phyloP scores from a whole-genome alignment of 2,113 vertebrate species.

The Anhinga anhinga region DNA sequence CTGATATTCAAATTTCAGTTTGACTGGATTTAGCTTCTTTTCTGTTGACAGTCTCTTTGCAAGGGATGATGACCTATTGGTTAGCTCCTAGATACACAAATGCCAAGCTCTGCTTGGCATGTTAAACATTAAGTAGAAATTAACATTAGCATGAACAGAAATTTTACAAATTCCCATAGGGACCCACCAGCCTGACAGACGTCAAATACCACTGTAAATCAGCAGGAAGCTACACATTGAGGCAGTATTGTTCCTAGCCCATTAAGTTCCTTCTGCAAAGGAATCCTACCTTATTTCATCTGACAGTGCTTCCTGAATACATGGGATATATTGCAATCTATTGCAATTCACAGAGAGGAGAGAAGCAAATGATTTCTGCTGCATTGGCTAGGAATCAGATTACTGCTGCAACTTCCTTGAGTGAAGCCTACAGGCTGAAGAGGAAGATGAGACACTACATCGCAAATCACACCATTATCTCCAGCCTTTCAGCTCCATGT shows the following conservation, averaged over 20 bases:
- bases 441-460: not conserved
- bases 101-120: not conserved
- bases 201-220: not conserved
- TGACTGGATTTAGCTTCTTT: not conserved
- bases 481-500: not conserved
- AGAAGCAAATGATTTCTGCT: not conserved
- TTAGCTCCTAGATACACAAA: not conserved
- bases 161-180: not conserved
- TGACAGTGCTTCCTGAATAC: not conserved
- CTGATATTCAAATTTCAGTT: not conserved
- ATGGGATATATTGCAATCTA: not conserved
- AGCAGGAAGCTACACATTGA: not conserved
- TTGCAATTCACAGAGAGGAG: not conserved
- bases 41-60: not conserved
- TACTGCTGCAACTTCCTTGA: not conserved
- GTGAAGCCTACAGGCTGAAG: not conserved
- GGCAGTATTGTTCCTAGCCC: not conserved
- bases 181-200: not conserved
- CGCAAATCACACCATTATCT: not conserved
- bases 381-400: not conserved
- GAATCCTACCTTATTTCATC: not conserved
- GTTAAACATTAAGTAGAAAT: not conserved
- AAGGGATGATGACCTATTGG: not conserved
- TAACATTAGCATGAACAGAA: not conserved
- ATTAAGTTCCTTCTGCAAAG: not conserved